Percentiles rank a stretch among this genome's conserved stretches.
These are phyloP conservation scores for Helarctos malayanus DNA, from an alignment of 2,797 vertebrate genomes.

Conservation along the genomic window DNA sequence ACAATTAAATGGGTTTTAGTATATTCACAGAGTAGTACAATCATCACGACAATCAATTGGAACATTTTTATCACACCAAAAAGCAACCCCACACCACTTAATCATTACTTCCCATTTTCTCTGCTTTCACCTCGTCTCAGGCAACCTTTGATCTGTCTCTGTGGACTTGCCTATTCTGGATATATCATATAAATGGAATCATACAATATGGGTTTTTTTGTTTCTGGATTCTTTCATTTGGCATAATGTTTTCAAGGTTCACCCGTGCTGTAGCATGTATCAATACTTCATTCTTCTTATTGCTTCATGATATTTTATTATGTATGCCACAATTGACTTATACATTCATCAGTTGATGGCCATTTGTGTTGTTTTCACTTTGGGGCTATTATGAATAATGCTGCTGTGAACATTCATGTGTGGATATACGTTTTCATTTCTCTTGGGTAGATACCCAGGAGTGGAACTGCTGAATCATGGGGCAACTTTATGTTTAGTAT, in stretches of 20 bases:
- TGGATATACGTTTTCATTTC: background rate
- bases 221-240: background rate
- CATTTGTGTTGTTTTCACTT: background rate
- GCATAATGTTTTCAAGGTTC: conserved; percentile 18
- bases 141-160: background rate
- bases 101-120: background rate
- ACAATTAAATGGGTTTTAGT: background rate
- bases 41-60: background rate
- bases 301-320: background rate
- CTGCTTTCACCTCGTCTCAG: background rate
- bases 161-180: background rate
- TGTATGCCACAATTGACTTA: background rate
- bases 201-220: background rate
- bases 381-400: background rate
- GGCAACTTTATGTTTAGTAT: background rate
- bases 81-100: background rate
- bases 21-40: background rate
- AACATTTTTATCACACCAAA: background rate
- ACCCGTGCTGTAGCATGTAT: background rate
- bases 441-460: background rate
- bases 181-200: background rate
- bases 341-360: background rate
- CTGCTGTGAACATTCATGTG: background rate
- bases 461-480: background rate
- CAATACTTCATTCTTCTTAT: conserved; percentile 13